Evolutionary conservation across 2,888 invertebrate species (phyloP).

Genomic region (Poecilus cupreus): DNA sequence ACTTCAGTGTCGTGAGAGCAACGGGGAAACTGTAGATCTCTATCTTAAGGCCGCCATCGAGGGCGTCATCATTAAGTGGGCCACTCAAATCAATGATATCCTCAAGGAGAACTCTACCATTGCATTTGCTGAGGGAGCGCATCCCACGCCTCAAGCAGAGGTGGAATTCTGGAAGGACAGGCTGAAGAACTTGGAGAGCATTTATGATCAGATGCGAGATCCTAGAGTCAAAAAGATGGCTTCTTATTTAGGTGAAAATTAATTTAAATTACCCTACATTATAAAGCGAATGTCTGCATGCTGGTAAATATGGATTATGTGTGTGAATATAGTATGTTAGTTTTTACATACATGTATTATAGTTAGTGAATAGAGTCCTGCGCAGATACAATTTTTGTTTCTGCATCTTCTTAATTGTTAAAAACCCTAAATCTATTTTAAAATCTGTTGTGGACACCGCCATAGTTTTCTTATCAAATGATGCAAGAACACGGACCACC

Average conservation of each 20-base stretch:
- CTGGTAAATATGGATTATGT: too few relatives aligned
- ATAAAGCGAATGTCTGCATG: too few relatives aligned
- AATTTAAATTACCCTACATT: too few relatives aligned
- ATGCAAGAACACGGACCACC: too few relatives aligned
- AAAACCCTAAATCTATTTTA: too few relatives aligned
- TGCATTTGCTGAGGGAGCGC: constrained; percentile 80
- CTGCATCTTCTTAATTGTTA: too few relatives aligned
- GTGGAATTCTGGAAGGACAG: constrained; percentile 88
- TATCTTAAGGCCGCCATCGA: constrained; percentile 88
- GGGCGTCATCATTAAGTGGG: constrained; percentile 91
- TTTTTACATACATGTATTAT: too few relatives aligned
- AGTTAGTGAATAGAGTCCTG: too few relatives aligned
- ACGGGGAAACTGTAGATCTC: constrained; percentile 78
- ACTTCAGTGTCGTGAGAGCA: constrained; percentile 72
- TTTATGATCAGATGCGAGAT: constrained; percentile 90
- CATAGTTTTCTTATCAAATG: too few relatives aligned
- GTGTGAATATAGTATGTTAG: too few relatives aligned
- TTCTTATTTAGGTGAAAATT: constrained; percentile 71
- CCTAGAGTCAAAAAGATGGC: constrained; percentile 89
- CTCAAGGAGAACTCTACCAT: constrained; percentile 84
- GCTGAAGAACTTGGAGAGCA: constrained; percentile 87
- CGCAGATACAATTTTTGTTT: too few relatives aligned
- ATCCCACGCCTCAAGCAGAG: constrained; percentile 84
- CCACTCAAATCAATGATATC: constrained; percentile 85
- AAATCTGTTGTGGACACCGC: too few relatives aligned